Percentiles rank a stretch among this genome's conserved stretches.
phyloP scores from a whole-genome alignment of 2,888 invertebrate species.

The Chorisops tibialis region DNA sequence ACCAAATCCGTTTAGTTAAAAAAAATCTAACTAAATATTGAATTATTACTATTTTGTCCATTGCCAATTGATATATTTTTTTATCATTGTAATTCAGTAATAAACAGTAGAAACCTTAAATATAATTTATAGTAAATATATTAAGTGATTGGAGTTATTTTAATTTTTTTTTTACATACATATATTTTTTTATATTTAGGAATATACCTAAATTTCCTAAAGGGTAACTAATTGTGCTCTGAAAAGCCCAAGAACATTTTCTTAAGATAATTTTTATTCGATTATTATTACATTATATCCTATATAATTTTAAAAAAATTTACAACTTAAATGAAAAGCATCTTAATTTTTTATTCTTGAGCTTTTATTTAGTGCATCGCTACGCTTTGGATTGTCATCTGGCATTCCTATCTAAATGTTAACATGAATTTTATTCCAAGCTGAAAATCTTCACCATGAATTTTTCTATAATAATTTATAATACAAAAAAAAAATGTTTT shows the following conservation, averaged over 20 bases:
- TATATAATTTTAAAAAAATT: no score
- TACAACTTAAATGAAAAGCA: no score
- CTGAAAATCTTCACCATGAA: constrained; percentile 27
- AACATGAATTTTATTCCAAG: constrained; percentile 33
- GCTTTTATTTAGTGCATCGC: constrained; percentile 37
- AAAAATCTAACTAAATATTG: no score
- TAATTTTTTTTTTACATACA: background rate
- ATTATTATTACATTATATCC: no score
- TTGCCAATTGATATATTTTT: no score
- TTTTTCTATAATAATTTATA: background rate
- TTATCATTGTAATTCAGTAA: no score
- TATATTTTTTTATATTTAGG: constrained; percentile 1
- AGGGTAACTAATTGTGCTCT: constrained; percentile 3
- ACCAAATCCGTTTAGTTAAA: no score
- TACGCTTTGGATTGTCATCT: constrained; percentile 41
- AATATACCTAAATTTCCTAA: background rate
- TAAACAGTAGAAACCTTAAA: no score
- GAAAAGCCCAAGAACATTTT: constrained; percentile 9
- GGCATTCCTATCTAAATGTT: constrained; percentile 41
- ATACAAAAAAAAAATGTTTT: background rate
- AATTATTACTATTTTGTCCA: no score
- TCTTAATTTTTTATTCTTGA: constrained; percentile 29
- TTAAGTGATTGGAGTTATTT: background rate
- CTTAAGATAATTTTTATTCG: no score
- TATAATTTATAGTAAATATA: no score